Conservation (phyloP, 2,888 invertebrate genomes). For the Agonum fuliginosum region DNA sequence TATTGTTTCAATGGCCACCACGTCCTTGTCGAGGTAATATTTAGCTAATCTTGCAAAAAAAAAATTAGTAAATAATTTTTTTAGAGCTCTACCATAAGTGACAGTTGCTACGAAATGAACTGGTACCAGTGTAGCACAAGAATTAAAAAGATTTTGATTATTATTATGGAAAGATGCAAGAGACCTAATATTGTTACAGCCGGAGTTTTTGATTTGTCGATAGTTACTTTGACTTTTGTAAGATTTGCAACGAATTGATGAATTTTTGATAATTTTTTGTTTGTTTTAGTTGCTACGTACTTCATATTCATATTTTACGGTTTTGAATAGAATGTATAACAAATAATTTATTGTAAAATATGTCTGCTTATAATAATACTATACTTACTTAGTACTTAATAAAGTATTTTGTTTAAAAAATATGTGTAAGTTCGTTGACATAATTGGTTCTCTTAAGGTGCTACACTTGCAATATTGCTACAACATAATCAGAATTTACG, state of each 20-base stretch:
- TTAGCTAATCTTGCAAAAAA: too few species aligned
- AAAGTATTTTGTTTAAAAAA: too few species aligned
- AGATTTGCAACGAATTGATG: neutral
- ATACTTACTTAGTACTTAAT: too few species aligned
- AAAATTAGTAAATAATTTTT: neutral
- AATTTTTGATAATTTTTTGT: neutral
- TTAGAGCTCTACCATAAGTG: constrained; percentile 11
- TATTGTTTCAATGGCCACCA: constrained; percentile 16
- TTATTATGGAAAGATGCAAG: constrained; percentile 42
- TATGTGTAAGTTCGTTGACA: too few species aligned
- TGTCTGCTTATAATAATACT: neutral
- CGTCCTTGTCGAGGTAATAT: neutral
- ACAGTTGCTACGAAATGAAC: constrained; percentile 2
- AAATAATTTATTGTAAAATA: neutral
- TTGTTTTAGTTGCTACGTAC: constrained; percentile 20
- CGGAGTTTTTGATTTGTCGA: constrained; percentile 13
- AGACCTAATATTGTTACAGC: constrained; percentile 2
- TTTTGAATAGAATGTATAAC: constrained; percentile 3
- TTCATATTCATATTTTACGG: constrained; percentile 19
- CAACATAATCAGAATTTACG: too few species aligned
- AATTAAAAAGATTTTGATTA: constrained; percentile 7
- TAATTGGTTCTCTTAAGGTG: too few species aligned
- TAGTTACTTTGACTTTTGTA: neutral
- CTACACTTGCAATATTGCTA: too few species aligned
- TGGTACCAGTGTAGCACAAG: constrained; percentile 26